phyloP scores from a whole-genome alignment of 2,113 vertebrate genomes.

The Dicentrarchus labrax region DNA sequence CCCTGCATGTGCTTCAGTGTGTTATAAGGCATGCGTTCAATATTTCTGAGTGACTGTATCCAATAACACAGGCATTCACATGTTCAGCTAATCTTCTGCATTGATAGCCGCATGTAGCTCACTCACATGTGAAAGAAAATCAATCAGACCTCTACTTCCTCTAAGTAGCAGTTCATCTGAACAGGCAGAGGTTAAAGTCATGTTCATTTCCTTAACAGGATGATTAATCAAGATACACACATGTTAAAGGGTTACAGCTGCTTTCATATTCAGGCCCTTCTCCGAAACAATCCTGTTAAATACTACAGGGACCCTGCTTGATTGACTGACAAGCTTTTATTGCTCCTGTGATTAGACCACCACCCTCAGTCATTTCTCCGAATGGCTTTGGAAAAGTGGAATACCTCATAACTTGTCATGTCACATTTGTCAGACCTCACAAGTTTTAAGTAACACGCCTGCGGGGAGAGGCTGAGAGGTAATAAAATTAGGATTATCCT shows the following conservation, averaged over 20 bases:
- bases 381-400: constrained; percentile 44
- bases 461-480: background rate
- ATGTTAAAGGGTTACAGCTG: constrained; percentile 37
- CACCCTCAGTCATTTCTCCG: constrained; percentile 32
- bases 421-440: constrained; percentile 44
- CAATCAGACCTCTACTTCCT: constrained; percentile 80
- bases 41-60: constrained; percentile 67
- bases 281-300: constrained; percentile 65
- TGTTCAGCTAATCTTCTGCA: constrained; percentile 74
- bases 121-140: constrained; percentile 84
- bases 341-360: constrained; percentile 58
- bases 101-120: constrained; percentile 76
- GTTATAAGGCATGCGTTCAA: constrained; percentile 45
- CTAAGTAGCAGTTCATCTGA: constrained; percentile 79
- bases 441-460: constrained; percentile 16
- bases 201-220: constrained; percentile 79
- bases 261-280: constrained; percentile 53
- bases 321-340: constrained; percentile 69
- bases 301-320: constrained; percentile 38
- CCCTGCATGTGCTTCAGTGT: constrained; percentile 15
- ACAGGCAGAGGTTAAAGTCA: constrained; percentile 81
- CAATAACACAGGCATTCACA: constrained; percentile 70
- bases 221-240: constrained; percentile 76
- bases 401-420: constrained; percentile 40
- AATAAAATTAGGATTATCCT: constrained; percentile 47